phyloP scores from a whole-genome alignment of 2,113 vertebrate species.

The Murina feae region DNA sequence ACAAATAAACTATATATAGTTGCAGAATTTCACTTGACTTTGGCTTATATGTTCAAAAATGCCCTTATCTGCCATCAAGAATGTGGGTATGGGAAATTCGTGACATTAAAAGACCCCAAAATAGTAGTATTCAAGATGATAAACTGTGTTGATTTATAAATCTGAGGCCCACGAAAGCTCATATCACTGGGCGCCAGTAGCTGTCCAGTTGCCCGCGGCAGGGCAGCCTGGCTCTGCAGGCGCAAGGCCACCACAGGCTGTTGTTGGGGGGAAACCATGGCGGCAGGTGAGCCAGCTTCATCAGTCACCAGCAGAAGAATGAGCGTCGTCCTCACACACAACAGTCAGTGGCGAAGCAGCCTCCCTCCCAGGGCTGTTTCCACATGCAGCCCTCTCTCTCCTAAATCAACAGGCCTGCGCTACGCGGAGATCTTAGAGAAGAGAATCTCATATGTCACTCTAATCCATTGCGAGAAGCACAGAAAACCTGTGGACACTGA shows the following conservation, averaged over 20 bases:
- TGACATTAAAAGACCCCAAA: conserved; percentile 45
- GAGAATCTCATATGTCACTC: not conserved
- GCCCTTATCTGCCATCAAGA: conserved; percentile 51
- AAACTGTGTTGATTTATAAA: not conserved
- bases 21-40: conserved; percentile 26
- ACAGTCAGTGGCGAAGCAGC: no score
- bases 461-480: not conserved
- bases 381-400: no score
- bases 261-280: not conserved
- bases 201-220: not conserved
- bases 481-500: not conserved
- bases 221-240: not conserved
- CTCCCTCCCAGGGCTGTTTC: not conserved
- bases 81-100: conserved; percentile 45
- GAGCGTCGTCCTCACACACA: no score
- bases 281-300: not conserved
- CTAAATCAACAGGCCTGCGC: not conserved
- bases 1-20: conserved; percentile 55
- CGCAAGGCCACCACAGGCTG: not conserved
- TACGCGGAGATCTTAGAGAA: no score
- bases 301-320: not conserved
- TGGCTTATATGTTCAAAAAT: conserved; percentile 36
- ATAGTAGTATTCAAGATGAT: conserved; percentile 32
- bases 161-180: not conserved
- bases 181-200: not conserved